phyloP scores from a whole-genome alignment of 2,797 vertebrate species.

The Typhlichthys subterraneus region DNA sequence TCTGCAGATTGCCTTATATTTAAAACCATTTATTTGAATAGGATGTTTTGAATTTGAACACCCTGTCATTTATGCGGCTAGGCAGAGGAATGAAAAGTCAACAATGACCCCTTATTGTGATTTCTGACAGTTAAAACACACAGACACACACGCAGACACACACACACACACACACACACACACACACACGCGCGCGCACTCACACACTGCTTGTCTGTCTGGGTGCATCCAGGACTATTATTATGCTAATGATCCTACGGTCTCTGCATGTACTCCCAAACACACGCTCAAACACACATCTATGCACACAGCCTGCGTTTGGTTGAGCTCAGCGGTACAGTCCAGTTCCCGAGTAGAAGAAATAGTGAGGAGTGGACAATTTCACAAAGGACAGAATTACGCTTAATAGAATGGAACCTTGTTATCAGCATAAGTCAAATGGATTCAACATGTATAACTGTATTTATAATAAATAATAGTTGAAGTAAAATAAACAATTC shows the following conservation, averaged over 20 bases:
- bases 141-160: neutral
- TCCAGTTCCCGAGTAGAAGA: constrained; percentile 35
- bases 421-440: constrained; percentile 16
- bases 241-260: constrained; percentile 81
- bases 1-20: constrained; percentile 70
- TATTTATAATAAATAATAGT: too few relatives aligned
- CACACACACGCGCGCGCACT: neutral
- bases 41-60: constrained; percentile 71
- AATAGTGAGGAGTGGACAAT: constrained; percentile 63
- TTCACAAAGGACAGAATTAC: constrained; percentile 50
- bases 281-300: neutral
- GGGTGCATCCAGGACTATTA: constrained; percentile 76
- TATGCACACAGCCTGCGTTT: constrained; percentile 24
- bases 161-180: neutral
- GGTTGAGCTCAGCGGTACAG: constrained; percentile 69
- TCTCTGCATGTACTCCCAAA: constrained; percentile 68
- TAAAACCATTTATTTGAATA: constrained; percentile 71
- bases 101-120: constrained; percentile 75
- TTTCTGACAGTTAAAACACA: constrained; percentile 55
- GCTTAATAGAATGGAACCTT: constrained; percentile 45
- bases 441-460: neutral
- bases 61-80: constrained; percentile 69
- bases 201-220: constrained; percentile 50
- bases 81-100: constrained; percentile 80
- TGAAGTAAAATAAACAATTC: constrained; percentile 10